A percentile compares a stretch with the other conserved stretches of the same genome.
phyloP scores from a whole-genome alignment of 1,140 invertebrate genomes.

The Neoseiulus cucumeris region DNA sequence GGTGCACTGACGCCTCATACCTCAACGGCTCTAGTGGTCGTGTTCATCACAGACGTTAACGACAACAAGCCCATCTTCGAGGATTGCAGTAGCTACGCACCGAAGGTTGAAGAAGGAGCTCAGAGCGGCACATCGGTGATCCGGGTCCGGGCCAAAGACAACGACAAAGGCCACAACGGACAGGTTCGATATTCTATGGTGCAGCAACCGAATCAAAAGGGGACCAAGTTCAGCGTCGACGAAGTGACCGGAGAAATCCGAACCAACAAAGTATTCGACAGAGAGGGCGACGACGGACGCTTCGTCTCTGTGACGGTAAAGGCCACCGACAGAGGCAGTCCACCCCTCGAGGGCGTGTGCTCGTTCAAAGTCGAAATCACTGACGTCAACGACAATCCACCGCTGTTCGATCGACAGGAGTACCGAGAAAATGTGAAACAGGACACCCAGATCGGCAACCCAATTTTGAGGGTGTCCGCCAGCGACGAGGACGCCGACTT shows the following conservation, averaged over 20 bases:
- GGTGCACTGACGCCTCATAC: slow-evolving; percentile 66
- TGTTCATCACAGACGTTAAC: slow-evolving; percentile 88
- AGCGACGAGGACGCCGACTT: slow-evolving; percentile 89
- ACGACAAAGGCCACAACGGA: slow-evolving; percentile 68
- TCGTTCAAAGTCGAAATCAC: slow-evolving; percentile 90
- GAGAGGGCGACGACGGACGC: slow-evolving; percentile 83
- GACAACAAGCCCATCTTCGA: slow-evolving; percentile 86
- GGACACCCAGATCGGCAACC: slow-evolving; percentile 81
- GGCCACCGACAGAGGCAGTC: slow-evolving; percentile 87
- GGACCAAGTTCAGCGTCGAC: slow-evolving; percentile 80
- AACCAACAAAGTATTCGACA: slow-evolving; percentile 85
- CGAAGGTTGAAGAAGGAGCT: slow-evolving; percentile 67
- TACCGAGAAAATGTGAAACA: slow-evolving; percentile 91
- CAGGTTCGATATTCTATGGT: slow-evolving; percentile 88
- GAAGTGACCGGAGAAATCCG: slow-evolving; percentile 81
- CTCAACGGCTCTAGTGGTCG: slow-evolving; percentile 80
- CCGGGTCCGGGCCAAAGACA: slow-evolving; percentile 66
- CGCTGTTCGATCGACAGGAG: slow-evolving; percentile 83
- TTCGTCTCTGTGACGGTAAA: slow-evolving; percentile 88
- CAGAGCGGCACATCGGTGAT: slow-evolving; percentile 67
- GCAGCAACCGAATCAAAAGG: slow-evolving; percentile 85
- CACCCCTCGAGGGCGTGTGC: slow-evolving; percentile 76
- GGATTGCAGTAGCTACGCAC: slow-evolving; percentile 70
- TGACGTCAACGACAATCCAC: slow-evolving; percentile 78
- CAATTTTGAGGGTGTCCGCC: slow-evolving; percentile 75